Base-by-base conservation (phyloP, 2,797 vertebrate genomes). In the Halcyon leucocephala region DNA sequence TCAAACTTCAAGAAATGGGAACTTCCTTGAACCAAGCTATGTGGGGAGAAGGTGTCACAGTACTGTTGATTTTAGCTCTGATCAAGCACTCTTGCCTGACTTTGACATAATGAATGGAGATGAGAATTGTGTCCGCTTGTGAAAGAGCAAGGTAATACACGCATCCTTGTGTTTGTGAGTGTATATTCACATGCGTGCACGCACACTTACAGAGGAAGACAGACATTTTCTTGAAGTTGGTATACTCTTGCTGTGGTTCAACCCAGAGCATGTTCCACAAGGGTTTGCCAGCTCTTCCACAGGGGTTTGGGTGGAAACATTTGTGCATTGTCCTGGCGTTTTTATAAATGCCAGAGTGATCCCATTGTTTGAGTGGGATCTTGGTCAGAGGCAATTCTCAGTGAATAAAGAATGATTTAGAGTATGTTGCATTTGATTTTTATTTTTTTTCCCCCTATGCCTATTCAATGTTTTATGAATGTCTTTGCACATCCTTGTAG, bases 101-200 rank as follows among this genome's bases (percentile, higher is more conserved):
- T 52, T 25, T 42, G 49, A 17, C 22, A 8, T 46, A 29, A 12
- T 22, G 12, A 5, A 13, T 74, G 25, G n/a, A 80, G 46, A 29
- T 14, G 14, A 35, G 19, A 55, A 25, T 35, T 46, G 24, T 8
- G 16, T 37, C 64, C 44, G 28, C 51, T 54, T 64, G 26, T 62
- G 54, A 55, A 84, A 52, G 58, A 84, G 29, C 21, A 41, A 66
- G 14, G 22, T 49, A 42, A 37, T 8, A 10, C 1, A 5, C 4
- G 15, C 0, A 0, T 17, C 7, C 48, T 42, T 66, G 26, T 26
- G 12, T n/a, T 44, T 52, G n/a, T 3, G 21, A 33, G 18, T 9
- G 6, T 31, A 13, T 2, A 0, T 44, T 29, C 28, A 10, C 0
- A 0, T 26, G 42, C 4, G 9, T 2, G 7, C 16, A 18, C 0